phyloP scores from a whole-genome alignment of 2,113 vertebrate species.

The Cettia cetti region DNA sequence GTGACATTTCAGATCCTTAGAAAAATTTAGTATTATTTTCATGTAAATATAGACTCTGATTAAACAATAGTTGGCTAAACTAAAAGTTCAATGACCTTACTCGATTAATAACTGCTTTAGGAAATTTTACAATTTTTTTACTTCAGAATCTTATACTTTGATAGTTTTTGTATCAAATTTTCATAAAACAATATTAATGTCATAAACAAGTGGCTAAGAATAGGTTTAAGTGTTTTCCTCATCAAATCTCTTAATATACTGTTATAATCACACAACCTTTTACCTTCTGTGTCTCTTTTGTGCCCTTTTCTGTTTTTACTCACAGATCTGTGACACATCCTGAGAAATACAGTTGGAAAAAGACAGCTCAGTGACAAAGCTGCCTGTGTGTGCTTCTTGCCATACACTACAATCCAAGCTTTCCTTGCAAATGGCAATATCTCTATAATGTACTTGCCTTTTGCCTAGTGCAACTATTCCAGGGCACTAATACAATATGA shows the following conservation, averaged over 20 bases:
- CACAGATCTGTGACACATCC: rapidly evolving
- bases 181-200: neutral
- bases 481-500: neutral
- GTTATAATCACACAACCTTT: neutral
- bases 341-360: neutral
- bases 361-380: neutral
- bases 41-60: neutral
- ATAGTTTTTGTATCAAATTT: neutral
- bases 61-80: neutral
- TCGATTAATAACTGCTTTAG: neutral
- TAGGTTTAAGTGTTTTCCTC: neutral
- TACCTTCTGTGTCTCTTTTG: neutral
- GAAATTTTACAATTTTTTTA: neutral
- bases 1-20: neutral
- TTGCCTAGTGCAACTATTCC: neutral
- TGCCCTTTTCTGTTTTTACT: neutral
- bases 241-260: neutral
- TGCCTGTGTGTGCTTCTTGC: neutral
- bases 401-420: neutral
- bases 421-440: neutral
- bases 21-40: neutral
- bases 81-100: neutral
- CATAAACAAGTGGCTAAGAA: neutral
- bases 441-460: neutral
- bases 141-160: neutral